Percentiles rank a stretch among this genome's conserved stretches.
These are phyloP conservation scores for Pseudomyrmex gracilis DNA, from an alignment of 1,140 invertebrate genomes.

Conservation along the genomic window DNA sequence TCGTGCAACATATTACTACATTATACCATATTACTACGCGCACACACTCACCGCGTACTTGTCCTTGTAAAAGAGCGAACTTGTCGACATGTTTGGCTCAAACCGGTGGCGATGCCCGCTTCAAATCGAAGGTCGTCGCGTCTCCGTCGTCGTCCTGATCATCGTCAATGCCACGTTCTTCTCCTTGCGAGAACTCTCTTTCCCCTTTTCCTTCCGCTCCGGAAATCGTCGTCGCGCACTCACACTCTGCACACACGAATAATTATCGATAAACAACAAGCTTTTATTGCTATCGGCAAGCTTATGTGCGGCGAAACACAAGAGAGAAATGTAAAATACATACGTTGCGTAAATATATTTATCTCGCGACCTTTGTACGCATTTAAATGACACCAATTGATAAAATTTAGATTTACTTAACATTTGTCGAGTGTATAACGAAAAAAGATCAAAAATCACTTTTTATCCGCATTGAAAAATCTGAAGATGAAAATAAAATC, in stretches of 20 bases:
- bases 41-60: constrained; percentile 81
- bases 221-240: constrained; percentile 25
- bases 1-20: too few species aligned
- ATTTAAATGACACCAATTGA: background rate
- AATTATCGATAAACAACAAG: background rate
- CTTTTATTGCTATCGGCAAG: background rate
- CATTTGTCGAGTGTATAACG: background rate
- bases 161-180: too few species aligned
- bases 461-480: too few species aligned
- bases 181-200: background rate
- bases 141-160: constrained; percentile 16
- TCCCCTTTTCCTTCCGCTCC: constrained; percentile 18
- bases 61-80: constrained; percentile 84
- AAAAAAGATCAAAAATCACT: too few species aligned
- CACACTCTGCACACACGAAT: constrained; percentile 7
- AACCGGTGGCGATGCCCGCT: constrained; percentile 48
- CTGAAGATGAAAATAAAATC: too few species aligned
- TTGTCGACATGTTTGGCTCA: constrained; percentile 80
- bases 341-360: background rate
- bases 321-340: background rate
- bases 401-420: background rate
- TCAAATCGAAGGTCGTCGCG: constrained; percentile 55
- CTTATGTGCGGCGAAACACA: background rate
- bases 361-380: constrained; percentile 4
- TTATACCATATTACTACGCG: too few species aligned